Evolutionary conservation across 2,797 vertebrate species (phyloP).

Genomic region (Octomys mimax): DNA sequence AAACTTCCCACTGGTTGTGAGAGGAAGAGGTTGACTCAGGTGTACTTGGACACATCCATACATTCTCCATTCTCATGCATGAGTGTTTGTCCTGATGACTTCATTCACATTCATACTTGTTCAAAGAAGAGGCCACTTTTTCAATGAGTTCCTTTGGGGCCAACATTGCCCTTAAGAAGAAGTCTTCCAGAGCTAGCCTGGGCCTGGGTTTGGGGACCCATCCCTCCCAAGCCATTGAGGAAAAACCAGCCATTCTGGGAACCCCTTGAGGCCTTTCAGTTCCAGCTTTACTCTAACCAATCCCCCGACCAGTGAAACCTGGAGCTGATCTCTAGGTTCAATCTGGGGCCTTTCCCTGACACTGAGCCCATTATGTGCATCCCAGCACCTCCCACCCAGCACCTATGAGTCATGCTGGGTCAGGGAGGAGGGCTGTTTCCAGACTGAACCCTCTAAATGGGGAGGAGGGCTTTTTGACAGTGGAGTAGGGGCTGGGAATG

Average conservation of each 20-base stretch:
- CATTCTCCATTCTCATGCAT: background rate
- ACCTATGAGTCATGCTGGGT: background rate
- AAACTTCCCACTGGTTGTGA: constrained; percentile 73
- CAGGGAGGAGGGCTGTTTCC: constrained; percentile 1
- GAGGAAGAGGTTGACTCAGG: constrained; percentile 65
- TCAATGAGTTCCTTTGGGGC: background rate
- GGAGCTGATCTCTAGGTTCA: background rate
- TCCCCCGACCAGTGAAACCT: constrained; percentile 26
- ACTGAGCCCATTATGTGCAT: background rate
- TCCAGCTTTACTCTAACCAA: background rate
- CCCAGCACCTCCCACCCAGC: background rate
- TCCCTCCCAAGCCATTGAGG: background rate
- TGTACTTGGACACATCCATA: rapidly evolving
- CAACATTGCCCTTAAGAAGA: background rate
- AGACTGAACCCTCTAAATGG: background rate
- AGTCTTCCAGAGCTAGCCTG: constrained; percentile 26
- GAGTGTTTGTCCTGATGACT: background rate
- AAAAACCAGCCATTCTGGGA: background rate
- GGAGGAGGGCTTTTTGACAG: constrained; percentile 55
- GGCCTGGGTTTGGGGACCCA: background rate
- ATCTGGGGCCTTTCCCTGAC: background rate
- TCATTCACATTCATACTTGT: background rate
- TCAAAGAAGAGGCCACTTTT: constrained; percentile 33
- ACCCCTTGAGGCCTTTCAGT: background rate
- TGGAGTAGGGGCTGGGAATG: constrained; percentile 18